Evolutionary conservation across 1,140 invertebrate species (phyloP), one percentile per base, ranked within the genome.

Genomic region (Drosophila elegans): DNA sequence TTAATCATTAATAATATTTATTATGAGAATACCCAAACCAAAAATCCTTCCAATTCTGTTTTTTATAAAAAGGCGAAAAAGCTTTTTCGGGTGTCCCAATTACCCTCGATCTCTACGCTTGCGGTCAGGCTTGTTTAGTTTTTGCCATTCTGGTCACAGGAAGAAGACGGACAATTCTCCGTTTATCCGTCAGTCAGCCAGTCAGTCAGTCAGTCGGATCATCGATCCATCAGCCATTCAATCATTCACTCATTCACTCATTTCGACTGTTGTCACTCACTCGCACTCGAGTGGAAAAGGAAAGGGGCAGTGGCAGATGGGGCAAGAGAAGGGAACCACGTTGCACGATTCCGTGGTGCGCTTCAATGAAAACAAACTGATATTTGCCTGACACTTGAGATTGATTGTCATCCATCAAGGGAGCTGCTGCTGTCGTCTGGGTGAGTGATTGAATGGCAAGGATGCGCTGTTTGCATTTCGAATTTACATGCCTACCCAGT

Each of bases 371-470:
- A 91, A 86, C 82, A 89, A 91, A 85, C 90, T 91, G 85, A 89
- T 89, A 91, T 91, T 91, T 89, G 89, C 83, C 81, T 85, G 89
- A 91, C 89, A 91, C 90, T 91, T 91, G 81, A 91, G 84, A 91
- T 91, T 91, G 89, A 91, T 91, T 91, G 90, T 91, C 89, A 91
- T 91, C 88, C 89, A 91, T 91, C 89, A 91, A 76, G 73, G 51
- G 68, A 79, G 78, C 64, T 75, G 78, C 53, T 46, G 39, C 45
- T 81, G 78, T 66, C 73, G 49, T 49, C 48, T 42, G 56, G 29
- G 29, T 72, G 80, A 84, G 74, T 89, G 84, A 89, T 89, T 80
- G 80, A 89, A 89, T 76, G 80, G 68, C 77, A 80, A 84, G 84
- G 80, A 84, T 88, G 56, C 48, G 67, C 64, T 77, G 67, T 88